phyloP scores from a whole-genome alignment of 2,797 vertebrate species.

The Philypnodon macrostomus region DNA sequence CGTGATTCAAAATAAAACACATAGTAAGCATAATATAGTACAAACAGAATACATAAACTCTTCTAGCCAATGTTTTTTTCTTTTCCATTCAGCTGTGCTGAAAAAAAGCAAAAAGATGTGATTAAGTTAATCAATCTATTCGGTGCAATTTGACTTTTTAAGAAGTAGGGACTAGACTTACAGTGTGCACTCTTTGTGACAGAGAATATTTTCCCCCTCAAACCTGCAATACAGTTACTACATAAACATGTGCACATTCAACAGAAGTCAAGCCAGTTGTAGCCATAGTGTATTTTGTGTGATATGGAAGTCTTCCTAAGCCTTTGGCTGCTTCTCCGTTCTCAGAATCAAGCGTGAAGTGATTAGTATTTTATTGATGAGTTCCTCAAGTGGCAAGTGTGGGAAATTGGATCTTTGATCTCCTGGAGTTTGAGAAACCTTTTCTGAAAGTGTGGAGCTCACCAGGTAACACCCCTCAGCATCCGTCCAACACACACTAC shows the following conservation, averaged over 20 bases:
- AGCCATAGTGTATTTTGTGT: conserved; percentile 48
- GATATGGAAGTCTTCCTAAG: conserved; percentile 71
- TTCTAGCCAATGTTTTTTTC: too few relatives aligned
- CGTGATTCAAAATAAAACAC: too few relatives aligned
- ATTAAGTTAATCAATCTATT: too few relatives aligned
- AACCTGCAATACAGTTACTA: conserved; percentile 38
- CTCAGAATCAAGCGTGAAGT: conserved; percentile 72
- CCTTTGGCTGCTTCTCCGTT: conserved; percentile 54
- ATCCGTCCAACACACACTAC: conserved; percentile 10
- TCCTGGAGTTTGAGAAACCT: conserved; percentile 76
- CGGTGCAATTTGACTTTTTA: too few relatives aligned
- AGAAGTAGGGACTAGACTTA: too few relatives aligned
- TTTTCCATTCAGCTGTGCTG: too few relatives aligned
- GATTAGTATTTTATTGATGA: conserved; percentile 85
- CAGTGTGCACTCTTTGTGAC: too few relatives aligned
- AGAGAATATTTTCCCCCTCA: too few relatives aligned
- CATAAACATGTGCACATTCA: conserved; percentile 49
- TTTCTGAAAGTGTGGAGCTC: conserved; percentile 72
- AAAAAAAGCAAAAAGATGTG: too few relatives aligned
- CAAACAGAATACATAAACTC: too few relatives aligned
- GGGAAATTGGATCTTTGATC: conserved; percentile 83
- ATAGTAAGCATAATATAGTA: too few relatives aligned
- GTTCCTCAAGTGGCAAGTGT: conserved; percentile 79
- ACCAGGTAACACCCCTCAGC: conserved; percentile 63
- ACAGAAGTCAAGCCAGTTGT: conserved; percentile 43